A percentile compares a stretch with the other conserved stretches of the same genome.
These are phyloP conservation scores for Leucophenga varia DNA, from an alignment of 1,140 invertebrate species.

Conservation along the genomic window DNA sequence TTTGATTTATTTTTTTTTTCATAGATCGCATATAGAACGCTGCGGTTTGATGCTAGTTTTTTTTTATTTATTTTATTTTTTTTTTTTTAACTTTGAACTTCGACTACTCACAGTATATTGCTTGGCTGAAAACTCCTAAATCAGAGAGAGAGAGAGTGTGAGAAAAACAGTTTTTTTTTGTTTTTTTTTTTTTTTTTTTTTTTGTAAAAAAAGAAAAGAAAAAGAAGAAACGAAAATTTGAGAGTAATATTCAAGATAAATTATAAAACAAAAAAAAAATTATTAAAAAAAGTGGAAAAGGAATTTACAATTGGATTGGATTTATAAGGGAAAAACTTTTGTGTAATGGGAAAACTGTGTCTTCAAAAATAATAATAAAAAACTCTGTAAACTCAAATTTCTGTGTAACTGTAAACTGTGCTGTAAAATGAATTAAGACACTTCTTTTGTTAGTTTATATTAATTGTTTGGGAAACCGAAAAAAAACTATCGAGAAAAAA, in stretches of 20 bases:
- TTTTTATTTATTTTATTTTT: slow-evolving; percentile 10
- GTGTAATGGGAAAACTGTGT: too few relatives aligned
- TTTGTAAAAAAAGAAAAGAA: slow-evolving; percentile 41
- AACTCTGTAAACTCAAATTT: too few relatives aligned
- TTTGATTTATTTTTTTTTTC: slow-evolving; percentile 9
- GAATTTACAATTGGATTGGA: slow-evolving; percentile 1
- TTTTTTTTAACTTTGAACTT: slow-evolving; percentile 15
- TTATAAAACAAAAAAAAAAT: slow-evolving; percentile 2
- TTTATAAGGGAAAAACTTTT: too few relatives aligned
- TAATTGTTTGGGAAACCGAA: too few relatives aligned
- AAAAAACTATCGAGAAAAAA: too few relatives aligned
- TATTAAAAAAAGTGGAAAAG: slow-evolving; percentile 3
- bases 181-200: slow-evolving; percentile 9
- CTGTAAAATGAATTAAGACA: too few relatives aligned
- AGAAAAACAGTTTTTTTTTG: slow-evolving; percentile 15
- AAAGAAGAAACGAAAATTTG: slow-evolving; percentile 42
- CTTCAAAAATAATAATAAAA: too few relatives aligned
- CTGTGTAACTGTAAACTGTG: too few relatives aligned
- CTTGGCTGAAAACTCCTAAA: slow-evolving; percentile 55
- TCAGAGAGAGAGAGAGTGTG: slow-evolving; percentile 24
- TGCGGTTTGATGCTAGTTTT: slow-evolving; percentile 1
- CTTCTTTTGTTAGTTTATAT: too few relatives aligned
- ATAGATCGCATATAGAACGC: slow-evolving; percentile 19
- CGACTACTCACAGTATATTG: slow-evolving; percentile 56
- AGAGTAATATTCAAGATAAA: slow-evolving; percentile 19